Base-by-base conservation (phyloP, 1,140 invertebrate genomes). In the Drosophila sulfurigaster region DNA sequence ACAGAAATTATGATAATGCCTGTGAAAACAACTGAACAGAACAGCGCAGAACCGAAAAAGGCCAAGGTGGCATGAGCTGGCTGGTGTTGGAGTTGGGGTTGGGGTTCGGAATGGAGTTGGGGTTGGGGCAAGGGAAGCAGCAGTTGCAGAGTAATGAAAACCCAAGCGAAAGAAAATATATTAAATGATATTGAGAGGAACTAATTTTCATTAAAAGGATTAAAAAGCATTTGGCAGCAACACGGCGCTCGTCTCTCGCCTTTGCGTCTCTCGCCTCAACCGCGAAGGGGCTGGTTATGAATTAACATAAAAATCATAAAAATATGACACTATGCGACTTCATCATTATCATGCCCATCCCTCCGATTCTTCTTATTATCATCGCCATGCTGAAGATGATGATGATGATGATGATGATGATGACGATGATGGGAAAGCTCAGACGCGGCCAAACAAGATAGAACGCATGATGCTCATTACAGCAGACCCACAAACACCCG, bases 161-260 rank as follows among this genome's bases (percentile, higher is more conserved):
- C 73, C 66, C 83, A 83, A 79, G 73, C 86, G 66, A 81, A 91
- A 82, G 81, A 81, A 91, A 91, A 91, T 85, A 91, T 91, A 91
- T 91, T 91, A 91, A 91, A 91, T 88, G 83, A 88, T 91, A 91
- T 91, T 91, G 88, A 91, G 88, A 91, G 88, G 83, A 91, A 91
- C 88, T 91, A 91, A 91, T 91, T 91, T 91, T 91, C 88, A 91
- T 91, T 91, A 91, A 91, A 91, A 91, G 88, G 88, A 91, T 91
- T 91, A 91, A 91, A 91, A 89, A 90, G 82, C 81, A 82, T 85
- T 87, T 83, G 80, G 83, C 83, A 65, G 83, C 83, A 65, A 56
- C 49, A 57, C 51, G 15, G 58, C 45, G 16, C 45, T 67, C 78
- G 60, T 32, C 35, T 10, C 30, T 67, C 78, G 60, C 20, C 35